Conservation (phyloP, 2,113 vertebrate genomes). For the Chionomys nivalis region DNA sequence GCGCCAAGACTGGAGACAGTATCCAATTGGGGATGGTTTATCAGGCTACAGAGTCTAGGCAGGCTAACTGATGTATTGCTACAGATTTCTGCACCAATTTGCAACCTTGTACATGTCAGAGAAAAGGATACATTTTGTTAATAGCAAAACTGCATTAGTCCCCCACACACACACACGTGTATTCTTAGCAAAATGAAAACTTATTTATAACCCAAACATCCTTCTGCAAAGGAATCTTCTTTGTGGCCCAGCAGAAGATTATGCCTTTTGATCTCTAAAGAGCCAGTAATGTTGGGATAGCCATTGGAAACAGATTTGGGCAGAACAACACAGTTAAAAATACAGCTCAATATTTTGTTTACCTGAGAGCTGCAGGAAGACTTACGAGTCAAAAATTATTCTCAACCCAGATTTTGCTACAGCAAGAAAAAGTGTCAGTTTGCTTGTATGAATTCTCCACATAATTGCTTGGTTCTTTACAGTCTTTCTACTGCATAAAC, state of each 20-base stretch:
- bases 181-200: slow-evolving; percentile 26
- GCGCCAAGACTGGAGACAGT: background rate
- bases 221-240: slow-evolving; percentile 12
- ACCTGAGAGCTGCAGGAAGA: slow-evolving; percentile 3
- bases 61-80: background rate
- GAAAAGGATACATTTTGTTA: slow-evolving; percentile 37
- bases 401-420: background rate
- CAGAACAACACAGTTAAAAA: background rate
- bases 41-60: background rate
- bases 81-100: background rate
- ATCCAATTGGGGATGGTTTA: background rate
- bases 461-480: background rate
- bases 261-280: slow-evolving; percentile 19
- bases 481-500: background rate
- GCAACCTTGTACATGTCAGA: background rate
- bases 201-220: background rate
- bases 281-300: background rate
- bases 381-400: background rate
- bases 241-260: background rate
- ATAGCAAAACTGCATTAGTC: background rate
- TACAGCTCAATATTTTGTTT: background rate
- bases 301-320: background rate
- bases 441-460: background rate
- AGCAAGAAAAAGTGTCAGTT: background rate
- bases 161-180: background rate